Evolutionary conservation across 2,797 vertebrate species (phyloP).

Genomic region (Acanthurus leucopareius): DNA sequence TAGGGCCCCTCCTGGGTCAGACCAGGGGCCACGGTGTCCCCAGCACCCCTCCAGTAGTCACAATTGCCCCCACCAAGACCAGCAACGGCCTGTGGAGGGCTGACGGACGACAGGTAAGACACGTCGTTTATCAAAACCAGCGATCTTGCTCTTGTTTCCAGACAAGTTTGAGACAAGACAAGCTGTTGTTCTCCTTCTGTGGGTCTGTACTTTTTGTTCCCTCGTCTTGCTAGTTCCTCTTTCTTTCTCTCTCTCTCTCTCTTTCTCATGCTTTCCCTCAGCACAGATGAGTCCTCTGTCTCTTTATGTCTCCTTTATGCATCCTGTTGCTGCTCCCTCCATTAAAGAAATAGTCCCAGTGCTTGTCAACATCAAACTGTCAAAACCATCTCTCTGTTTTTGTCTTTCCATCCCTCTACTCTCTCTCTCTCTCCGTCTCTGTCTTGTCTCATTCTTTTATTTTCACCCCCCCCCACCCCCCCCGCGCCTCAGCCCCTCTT

Average conservation of each 20-base stretch:
- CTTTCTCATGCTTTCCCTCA: conserved; percentile 5
- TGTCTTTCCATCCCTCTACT: background rate
- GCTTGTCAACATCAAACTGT: conserved; percentile 74
- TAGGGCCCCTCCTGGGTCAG: conserved; percentile 93
- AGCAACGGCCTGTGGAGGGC: conserved; percentile 83
- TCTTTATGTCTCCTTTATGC: conserved; percentile 46
- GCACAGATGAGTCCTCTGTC: conserved; percentile 45
- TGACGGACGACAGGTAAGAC: conserved; percentile 80
- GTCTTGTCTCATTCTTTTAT: conserved; percentile 55
- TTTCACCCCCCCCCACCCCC: conserved; percentile 43
- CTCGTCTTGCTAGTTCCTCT: conserved; percentile 5
- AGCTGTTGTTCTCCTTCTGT: conserved; percentile 35
- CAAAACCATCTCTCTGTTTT: conserved; percentile 48
- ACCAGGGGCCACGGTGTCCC: conserved; percentile 91
- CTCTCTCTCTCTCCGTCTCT: conserved; percentile 18
- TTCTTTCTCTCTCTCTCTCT: conserved; percentile 3
- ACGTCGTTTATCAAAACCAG: background rate
- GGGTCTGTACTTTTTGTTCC: conserved; percentile 24
- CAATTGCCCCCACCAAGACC: conserved; percentile 92
- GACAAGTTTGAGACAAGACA: conserved; percentile 28
- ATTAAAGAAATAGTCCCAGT: conserved; percentile 68
- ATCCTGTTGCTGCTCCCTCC: conserved; percentile 52
- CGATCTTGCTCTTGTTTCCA: conserved; percentile 9
- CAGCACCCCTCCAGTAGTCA: conserved; percentile 94
- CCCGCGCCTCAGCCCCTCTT: conserved; percentile 26